Evolutionary conservation across 2,113 vertebrate genomes (phyloP).

Genomic region (Lepus americanus): DNA sequence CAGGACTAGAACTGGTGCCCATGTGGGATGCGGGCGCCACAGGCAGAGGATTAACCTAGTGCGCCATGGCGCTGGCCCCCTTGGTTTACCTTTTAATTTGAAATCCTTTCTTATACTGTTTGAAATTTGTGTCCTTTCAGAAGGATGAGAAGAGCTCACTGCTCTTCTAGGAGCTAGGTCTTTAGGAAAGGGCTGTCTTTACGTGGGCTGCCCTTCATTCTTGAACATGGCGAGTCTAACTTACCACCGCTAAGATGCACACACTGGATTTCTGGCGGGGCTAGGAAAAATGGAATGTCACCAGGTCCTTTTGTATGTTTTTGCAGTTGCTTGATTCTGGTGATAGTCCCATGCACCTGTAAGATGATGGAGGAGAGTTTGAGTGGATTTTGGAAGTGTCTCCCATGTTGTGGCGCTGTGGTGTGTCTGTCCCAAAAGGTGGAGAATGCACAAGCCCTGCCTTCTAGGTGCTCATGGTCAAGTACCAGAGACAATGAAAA

Average conservation of each 20-base stretch:
- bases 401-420: background rate
- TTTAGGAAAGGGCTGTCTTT: background rate
- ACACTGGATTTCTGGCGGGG: background rate
- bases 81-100: constrained; percentile 52
- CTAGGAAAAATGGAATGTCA: background rate
- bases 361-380: background rate
- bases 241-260: background rate
- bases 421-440: background rate
- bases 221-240: background rate
- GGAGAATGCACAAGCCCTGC: accelerated
- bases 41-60: too few relatives aligned
- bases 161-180: background rate
- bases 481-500: background rate
- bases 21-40: too few relatives aligned
- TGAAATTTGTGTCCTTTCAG: constrained; percentile 41
- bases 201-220: background rate
- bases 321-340: background rate
- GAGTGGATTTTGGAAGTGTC: background rate
- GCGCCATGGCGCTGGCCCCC: too few relatives aligned
- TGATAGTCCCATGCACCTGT: background rate
- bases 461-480: background rate
- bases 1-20: too few relatives aligned
- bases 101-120: constrained; percentile 10
- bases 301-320: background rate
- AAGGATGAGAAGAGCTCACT: constrained; percentile 23